A percentile compares a stretch with the other conserved stretches of the same genome.
Evolutionary conservation across 2,113 vertebrate genomes (phyloP).

Genomic region (Pao palembangensis): DNA sequence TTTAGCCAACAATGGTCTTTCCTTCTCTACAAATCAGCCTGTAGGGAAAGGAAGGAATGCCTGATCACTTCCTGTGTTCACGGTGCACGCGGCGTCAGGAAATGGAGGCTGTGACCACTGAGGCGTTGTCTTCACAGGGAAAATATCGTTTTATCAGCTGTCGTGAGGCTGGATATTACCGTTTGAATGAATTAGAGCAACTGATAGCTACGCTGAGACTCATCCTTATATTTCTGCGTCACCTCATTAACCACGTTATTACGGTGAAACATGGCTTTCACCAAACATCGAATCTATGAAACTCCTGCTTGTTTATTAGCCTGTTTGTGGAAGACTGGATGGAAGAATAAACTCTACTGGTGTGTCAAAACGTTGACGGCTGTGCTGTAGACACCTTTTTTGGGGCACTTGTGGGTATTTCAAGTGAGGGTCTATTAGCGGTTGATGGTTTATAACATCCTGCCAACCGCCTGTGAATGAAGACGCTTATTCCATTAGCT

Average conservation of each 20-base stretch:
- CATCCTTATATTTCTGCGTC: slow-evolving; percentile 33
- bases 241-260: slow-evolving; percentile 61
- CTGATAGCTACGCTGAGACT: slow-evolving; percentile 36
- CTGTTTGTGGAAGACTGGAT: slow-evolving; percentile 13
- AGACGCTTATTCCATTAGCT: slow-evolving; percentile 32
- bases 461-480: slow-evolving; percentile 37
- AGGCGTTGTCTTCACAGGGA: too few relatives aligned
- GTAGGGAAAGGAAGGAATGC: not conserved
- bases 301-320: not conserved
- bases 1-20: too few relatives aligned
- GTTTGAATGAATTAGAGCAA: slow-evolving; percentile 50
- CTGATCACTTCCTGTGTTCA: too few relatives aligned
- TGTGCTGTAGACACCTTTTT: slow-evolving; percentile 20
- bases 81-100: not conserved
- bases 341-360: slow-evolving; percentile 32
- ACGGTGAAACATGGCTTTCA: slow-evolving; percentile 24
- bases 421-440: slow-evolving; percentile 58
- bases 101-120: not conserved
- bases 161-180: slow-evolving; percentile 19
- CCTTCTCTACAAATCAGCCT: not conserved
- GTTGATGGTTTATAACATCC: slow-evolving; percentile 56
- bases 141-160: too few relatives aligned
- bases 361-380: slow-evolving; percentile 59
- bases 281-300: slow-evolving; percentile 5
- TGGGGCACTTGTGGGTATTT: slow-evolving; percentile 23